Evolutionary conservation across 2,113 vertebrate species (phyloP), one percentile per base, ranked within the genome.

Genomic region (Pseudopipra pipra): DNA sequence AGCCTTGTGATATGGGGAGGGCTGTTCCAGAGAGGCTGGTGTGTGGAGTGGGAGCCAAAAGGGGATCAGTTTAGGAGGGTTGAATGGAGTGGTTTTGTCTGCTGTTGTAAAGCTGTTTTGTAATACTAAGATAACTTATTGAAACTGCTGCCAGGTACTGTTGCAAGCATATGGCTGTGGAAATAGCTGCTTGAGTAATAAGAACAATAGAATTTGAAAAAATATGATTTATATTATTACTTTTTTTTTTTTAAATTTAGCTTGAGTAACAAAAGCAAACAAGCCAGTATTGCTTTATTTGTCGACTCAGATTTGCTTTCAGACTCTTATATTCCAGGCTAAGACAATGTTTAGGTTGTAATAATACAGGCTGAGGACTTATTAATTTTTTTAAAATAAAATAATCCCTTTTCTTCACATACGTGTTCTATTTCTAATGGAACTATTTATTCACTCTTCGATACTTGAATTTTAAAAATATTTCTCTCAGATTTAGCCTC

Each of bases 91-190:
- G 8, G 83, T 92, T 95, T 61, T 89, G 85, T 93, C 90, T 90
- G 90, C 90, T 93, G 79, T 67, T 80, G 56, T 86, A 63, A 92
- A 90, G 68, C 47, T 13, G 1, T 94, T 94, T 95, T 96, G 90
- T 96, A 90, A 94, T 88, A 89, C 56, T 89, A 83, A 37, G 85
- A 94, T 96, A 95, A 88, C 61, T 94, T 94, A 21, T 54, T 72
- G 86, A 89, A 76, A 89, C 76, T 56, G 80, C 86, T 95, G 93
- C 83, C 96, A 93, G 90, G 93, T 94, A 87, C 93, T 96, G 78
- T 93, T 49, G 89, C 94, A 93, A 93, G 91, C 87, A 59, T 70
- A 67, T 87, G 91, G 89, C 90, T 94, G 93, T 96, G 82, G 89
- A 95, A 95, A 96, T 93, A 89, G 67, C 52, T 89, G 82, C 61